phyloP scores from a whole-genome alignment of 2,797 vertebrate species.

The Brachymystax lenok region DNA sequence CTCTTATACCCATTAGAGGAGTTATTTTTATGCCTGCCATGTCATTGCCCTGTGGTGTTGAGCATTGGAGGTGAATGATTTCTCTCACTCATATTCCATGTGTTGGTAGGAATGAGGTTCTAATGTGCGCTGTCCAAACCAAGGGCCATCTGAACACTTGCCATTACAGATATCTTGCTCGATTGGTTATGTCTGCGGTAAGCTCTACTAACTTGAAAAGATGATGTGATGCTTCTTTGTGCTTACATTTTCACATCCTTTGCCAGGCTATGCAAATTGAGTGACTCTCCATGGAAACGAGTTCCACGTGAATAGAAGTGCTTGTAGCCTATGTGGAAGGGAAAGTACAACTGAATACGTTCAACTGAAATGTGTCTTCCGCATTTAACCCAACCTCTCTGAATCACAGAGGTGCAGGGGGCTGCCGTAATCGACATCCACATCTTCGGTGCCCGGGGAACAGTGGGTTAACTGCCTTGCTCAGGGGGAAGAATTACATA shows the following conservation, averaged over 20 bases:
- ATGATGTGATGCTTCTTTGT: conserved; percentile 7
- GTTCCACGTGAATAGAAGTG: neutral
- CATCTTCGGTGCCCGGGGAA: no score
- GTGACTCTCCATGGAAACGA: neutral
- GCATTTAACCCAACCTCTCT: no score
- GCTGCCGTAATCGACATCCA: no score
- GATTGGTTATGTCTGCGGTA: neutral
- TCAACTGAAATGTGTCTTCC: no score
- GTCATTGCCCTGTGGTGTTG: conserved; percentile 5
- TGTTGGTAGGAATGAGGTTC: conserved; percentile 30
- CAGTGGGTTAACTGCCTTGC: no score
- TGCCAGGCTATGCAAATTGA: conserved; percentile 8
- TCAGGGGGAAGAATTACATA: no score
- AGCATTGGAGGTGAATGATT: conserved; percentile 37
- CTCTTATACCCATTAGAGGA: neutral
- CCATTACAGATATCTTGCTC: neutral
- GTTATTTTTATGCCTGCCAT: neutral
- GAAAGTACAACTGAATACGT: no score
- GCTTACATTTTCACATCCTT: conserved; percentile 9
- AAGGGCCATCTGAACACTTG: neutral
- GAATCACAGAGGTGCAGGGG: no score
- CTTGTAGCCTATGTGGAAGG: conserved; percentile 1
- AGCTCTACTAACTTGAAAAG: neutral
- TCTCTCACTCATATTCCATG: conserved; percentile 28
- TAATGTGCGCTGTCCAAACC: conserved; percentile 40